Percentiles rank a stretch among this genome's conserved stretches.
Conservation (phyloP, 1,140 invertebrate genomes). For the Hyposmocoma kahamanoa region DNA sequence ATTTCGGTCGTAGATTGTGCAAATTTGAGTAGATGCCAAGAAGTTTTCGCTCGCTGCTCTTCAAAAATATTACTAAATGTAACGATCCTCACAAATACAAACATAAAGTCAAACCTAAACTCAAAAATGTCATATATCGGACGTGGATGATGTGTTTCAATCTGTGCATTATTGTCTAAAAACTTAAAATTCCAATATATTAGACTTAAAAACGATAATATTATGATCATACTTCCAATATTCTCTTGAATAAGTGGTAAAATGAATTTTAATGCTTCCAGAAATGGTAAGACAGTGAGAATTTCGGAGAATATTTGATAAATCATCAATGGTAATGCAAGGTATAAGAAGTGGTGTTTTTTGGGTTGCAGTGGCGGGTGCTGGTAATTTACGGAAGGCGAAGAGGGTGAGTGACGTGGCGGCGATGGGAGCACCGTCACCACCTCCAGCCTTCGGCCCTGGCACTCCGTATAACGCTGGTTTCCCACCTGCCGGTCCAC, state of each 20-base stretch:
- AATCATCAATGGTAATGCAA: no score
- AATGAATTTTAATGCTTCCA: slow-evolving; percentile 68
- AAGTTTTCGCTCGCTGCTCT: no score
- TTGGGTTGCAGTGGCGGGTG: slow-evolving; percentile 35
- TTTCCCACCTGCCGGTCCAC: slow-evolving; percentile 32
- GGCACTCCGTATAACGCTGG: slow-evolving; percentile 33
- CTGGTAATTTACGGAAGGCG: slow-evolving; percentile 68
- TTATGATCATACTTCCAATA: slow-evolving; percentile 32
- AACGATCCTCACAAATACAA: no score
- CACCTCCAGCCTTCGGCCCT: slow-evolving; percentile 32
- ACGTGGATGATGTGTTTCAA: slow-evolving; percentile 63
- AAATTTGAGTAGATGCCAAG: no score
- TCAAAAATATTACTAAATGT: no score
- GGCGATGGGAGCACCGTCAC: slow-evolving; percentile 74
- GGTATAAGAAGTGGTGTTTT: slow-evolving; percentile 12
- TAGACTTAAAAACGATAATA: slow-evolving; percentile 30
- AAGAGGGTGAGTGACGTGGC: slow-evolving; percentile 79
- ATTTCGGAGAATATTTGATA: no score
- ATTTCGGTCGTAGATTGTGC: no score
- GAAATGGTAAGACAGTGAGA: slow-evolving; percentile 45
- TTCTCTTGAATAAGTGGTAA: slow-evolving; percentile 19
- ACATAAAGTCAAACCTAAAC: no score
- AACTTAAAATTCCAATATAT: slow-evolving; percentile 28
- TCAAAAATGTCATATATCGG: no score
- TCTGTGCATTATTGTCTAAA: no score